phyloP scores from a whole-genome alignment of 2,888 invertebrate species.

The Lasioglossum malachurum region DNA sequence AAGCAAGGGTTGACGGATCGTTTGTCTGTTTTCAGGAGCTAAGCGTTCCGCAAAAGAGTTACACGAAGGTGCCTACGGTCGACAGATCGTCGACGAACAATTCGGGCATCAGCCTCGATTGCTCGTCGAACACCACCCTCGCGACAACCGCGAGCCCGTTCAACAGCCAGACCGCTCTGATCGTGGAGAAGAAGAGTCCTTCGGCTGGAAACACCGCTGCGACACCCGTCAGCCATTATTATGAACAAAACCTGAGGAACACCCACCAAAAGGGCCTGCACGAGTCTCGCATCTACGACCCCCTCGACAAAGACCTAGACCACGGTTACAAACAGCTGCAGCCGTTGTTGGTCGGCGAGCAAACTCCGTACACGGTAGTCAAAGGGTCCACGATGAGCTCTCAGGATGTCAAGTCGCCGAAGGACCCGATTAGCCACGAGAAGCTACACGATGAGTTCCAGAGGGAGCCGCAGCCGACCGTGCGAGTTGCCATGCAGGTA shows the following conservation, averaged over 20 bases:
- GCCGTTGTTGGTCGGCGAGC: slow-evolving; percentile 68
- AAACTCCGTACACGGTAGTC: slow-evolving; percentile 19
- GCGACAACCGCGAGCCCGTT: slow-evolving; percentile 82
- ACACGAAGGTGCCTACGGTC: slow-evolving; percentile 79
- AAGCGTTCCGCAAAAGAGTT: slow-evolving; percentile 77
- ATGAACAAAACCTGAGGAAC: slow-evolving; percentile 81
- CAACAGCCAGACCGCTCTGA: slow-evolving; percentile 82
- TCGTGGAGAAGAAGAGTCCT: slow-evolving; percentile 67
- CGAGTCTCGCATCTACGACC: slow-evolving; percentile 77
- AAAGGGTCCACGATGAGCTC: slow-evolving; percentile 67
- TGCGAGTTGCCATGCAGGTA: slow-evolving; percentile 65
- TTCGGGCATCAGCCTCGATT: slow-evolving; percentile 79
- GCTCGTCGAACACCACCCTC: slow-evolving; percentile 82
- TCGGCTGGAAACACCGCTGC: slow-evolving; percentile 16
- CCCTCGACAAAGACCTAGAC: slow-evolving; percentile 69
- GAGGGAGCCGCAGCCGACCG: slow-evolving; percentile 52
- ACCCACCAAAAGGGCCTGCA: slow-evolving; percentile 71
- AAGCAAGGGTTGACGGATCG: neutral
- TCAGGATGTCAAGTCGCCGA: slow-evolving; percentile 62
- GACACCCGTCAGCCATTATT: slow-evolving; percentile 73
- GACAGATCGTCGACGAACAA: slow-evolving; percentile 71
- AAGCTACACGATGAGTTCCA: slow-evolving; percentile 55
- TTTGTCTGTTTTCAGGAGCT: slow-evolving; percentile 75
- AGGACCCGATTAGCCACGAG: slow-evolving; percentile 32
- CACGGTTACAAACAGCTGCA: slow-evolving; percentile 79